These are phyloP conservation scores for Haplochromis burtoni DNA, from an alignment of 2,113 vertebrate species.

Conservation along the genomic window DNA sequence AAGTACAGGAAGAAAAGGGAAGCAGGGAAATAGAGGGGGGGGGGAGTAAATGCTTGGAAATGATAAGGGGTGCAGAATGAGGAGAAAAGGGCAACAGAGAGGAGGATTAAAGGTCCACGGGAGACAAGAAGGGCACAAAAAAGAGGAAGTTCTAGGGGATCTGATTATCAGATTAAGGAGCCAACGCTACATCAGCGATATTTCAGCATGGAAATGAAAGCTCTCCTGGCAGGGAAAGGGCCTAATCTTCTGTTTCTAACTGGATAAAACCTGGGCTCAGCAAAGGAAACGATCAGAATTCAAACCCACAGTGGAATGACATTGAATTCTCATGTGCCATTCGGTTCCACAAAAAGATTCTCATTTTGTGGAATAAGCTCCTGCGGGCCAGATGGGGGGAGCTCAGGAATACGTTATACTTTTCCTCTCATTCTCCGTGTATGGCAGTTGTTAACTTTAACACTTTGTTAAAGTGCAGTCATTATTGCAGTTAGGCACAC, in stretches of 20 bases:
- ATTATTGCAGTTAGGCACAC: neutral
- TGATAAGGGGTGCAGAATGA: neutral
- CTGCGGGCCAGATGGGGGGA: neutral
- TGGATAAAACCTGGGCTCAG: constrained; percentile 20
- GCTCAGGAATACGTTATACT: neutral
- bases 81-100: neutral
- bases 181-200: constrained; percentile 41
- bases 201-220: constrained; percentile 41
- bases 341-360: neutral
- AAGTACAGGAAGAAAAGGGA: neutral
- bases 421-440: neutral
- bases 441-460: neutral
- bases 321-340: neutral
- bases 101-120: neutral
- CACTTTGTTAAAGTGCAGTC: neutral
- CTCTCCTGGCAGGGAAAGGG: constrained; percentile 7
- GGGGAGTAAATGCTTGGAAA: neutral
- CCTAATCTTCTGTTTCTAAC: constrained; percentile 43
- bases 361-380: neutral
- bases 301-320: neutral
- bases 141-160: constrained; percentile 17
- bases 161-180: constrained; percentile 44
- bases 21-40: no score
- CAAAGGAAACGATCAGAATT: neutral
- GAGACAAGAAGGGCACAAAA: neutral